phyloP scores from a whole-genome alignment of 1,140 invertebrate genomes.

The Drosophila lacertosa region DNA sequence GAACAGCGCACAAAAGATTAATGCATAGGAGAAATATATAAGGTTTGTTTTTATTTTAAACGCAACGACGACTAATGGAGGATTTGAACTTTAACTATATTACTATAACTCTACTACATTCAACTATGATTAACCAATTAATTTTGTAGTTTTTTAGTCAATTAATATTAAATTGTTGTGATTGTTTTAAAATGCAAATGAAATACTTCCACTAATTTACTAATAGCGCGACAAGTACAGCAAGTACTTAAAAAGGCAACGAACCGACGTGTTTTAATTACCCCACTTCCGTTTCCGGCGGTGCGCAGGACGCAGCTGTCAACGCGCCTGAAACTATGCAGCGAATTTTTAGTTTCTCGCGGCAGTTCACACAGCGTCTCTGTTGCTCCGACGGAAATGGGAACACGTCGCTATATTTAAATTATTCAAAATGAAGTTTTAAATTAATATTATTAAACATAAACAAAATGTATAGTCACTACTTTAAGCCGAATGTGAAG shows the following conservation, averaged over 20 bases:
- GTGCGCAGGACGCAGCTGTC: slow-evolving; percentile 32
- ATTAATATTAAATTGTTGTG: slow-evolving; percentile 84
- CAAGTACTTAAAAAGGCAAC: slow-evolving; percentile 73
- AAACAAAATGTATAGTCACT: slow-evolving; percentile 84
- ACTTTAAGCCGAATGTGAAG: slow-evolving; percentile 75
- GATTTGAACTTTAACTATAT: slow-evolving; percentile 78
- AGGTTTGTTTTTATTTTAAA: slow-evolving; percentile 80
- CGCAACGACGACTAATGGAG: slow-evolving; percentile 83
- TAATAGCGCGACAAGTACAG: slow-evolving; percentile 65
- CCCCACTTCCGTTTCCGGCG: neutral
- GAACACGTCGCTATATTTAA: slow-evolving; percentile 58
- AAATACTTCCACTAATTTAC: slow-evolving; percentile 78
- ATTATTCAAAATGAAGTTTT: slow-evolving; percentile 76
- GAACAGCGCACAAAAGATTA: slow-evolving; percentile 71
- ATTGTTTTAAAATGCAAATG: slow-evolving; percentile 78
- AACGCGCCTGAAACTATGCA: slow-evolving; percentile 62
- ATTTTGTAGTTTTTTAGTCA: slow-evolving; percentile 82
- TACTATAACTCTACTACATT: slow-evolving; percentile 51
- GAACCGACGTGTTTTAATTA: slow-evolving; percentile 33
- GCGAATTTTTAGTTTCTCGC: slow-evolving; percentile 65
- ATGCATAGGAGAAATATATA: slow-evolving; percentile 64
- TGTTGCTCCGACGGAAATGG: slow-evolving; percentile 1
- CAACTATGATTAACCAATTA: slow-evolving; percentile 73
- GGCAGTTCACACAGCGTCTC: slow-evolving; percentile 48
- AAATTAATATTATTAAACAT: slow-evolving; percentile 80